A percentile compares a stretch with the other conserved stretches of the same genome.
Evolutionary conservation across 1,140 invertebrate genomes (phyloP).

Genomic region (Ostrea edulis): DNA sequence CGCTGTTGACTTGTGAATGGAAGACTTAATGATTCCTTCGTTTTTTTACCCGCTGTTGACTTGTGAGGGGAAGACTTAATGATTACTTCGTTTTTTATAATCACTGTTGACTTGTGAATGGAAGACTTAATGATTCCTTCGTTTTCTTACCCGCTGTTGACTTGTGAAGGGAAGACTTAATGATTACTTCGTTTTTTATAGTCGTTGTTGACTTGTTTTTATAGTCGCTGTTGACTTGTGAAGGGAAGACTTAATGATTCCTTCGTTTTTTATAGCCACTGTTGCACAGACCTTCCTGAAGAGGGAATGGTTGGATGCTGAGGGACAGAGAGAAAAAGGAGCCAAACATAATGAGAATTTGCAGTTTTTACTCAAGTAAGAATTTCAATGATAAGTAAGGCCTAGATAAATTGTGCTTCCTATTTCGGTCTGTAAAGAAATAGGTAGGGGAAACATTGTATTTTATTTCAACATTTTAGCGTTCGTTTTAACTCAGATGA

Average conservation of each 20-base stretch:
- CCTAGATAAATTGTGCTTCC: too few species aligned
- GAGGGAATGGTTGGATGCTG: constrained; percentile 74
- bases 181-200: constrained; percentile 54
- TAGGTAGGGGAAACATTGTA: too few species aligned
- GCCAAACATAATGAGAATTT: constrained; percentile 76
- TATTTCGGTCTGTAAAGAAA: too few species aligned
- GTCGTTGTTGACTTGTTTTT: constrained; percentile 60
- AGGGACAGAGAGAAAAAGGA: constrained; percentile 77
- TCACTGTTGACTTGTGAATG: too few species aligned
- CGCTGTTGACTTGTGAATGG: too few species aligned
- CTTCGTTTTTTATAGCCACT: constrained; percentile 62
- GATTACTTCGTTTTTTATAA: constrained; percentile 59
- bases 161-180: too few species aligned
- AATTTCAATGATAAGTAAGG: not conserved
- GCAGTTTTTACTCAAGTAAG: constrained; percentile 73
- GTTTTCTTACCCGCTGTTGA: constrained; percentile 65
- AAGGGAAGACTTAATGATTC: not conserved
- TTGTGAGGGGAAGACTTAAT: too few species aligned
- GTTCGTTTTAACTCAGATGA: too few species aligned
- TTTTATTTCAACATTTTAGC: too few species aligned
- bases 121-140: too few species aligned
- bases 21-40: too few species aligned
- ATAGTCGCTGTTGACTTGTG: not conserved
- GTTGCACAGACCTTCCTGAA: constrained; percentile 75
- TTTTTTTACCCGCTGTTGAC: constrained; percentile 66